These are phyloP conservation scores for Hirundo rustica DNA, from an alignment of 2,797 vertebrate genomes.

Conservation along the genomic window DNA sequence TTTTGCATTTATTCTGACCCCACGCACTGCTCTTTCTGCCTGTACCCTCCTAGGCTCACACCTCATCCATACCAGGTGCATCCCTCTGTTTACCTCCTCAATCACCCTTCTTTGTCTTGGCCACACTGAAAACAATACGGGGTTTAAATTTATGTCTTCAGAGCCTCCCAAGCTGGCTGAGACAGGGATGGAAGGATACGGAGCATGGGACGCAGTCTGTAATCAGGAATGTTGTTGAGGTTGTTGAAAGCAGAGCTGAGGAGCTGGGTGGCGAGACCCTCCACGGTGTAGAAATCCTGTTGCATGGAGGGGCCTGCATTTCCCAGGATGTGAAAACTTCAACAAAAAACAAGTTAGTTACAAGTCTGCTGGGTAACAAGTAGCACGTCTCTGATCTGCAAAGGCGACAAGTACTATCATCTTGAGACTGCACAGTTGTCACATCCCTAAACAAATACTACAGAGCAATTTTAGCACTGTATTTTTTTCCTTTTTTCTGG, in stretches of 20 bases:
- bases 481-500: background rate
- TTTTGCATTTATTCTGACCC: background rate
- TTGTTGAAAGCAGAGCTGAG: conserved; percentile 87
- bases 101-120: background rate
- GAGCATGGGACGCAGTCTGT: conserved; percentile 90
- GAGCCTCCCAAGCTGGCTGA: background rate
- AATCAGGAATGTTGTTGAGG: conserved; percentile 91
- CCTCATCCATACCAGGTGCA: background rate
- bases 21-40: background rate
- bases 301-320: conserved; percentile 87
- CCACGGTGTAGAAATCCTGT: conserved; percentile 92
- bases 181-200: conserved; percentile 85
- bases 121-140: background rate
- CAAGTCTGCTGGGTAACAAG: background rate
- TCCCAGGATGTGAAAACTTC: conserved; percentile 90
- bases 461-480: background rate
- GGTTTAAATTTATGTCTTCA: background rate
- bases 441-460: background rate
- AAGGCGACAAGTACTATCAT: background rate
- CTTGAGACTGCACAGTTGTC: background rate
- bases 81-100: background rate
- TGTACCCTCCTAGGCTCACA: background rate
- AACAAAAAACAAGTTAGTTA: conserved; percentile 7
- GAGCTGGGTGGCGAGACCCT: conserved; percentile 85
- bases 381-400: background rate